Evolutionary conservation across 2,888 invertebrate genomes (phyloP).

Genomic region (Cataglyphis albicans): DNA sequence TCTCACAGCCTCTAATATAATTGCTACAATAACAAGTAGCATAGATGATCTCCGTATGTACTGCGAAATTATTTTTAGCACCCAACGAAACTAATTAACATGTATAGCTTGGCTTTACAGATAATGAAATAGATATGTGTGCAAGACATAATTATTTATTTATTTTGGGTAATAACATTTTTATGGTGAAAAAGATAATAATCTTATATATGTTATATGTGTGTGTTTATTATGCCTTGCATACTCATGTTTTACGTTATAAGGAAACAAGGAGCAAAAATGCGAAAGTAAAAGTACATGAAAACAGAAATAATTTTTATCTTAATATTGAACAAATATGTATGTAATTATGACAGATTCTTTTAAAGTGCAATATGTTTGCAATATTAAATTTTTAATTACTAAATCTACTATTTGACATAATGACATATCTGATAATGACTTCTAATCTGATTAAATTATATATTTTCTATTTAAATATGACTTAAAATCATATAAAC

Average conservation of each 20-base stretch:
- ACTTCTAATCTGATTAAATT: neutral
- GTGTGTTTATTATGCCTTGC: neutral
- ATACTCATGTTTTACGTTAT: neutral
- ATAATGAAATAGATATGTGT: neutral
- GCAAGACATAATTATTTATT: neutral
- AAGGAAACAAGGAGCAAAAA: neutral
- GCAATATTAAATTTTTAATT: neutral
- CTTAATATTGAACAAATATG: slow-evolving; percentile 2
- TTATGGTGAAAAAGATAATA: neutral
- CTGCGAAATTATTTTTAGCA: slow-evolving; percentile 74
- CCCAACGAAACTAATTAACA: slow-evolving; percentile 75
- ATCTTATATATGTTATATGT: neutral
- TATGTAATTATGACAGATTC: neutral
- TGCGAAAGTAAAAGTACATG: neutral
- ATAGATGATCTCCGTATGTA: slow-evolving; percentile 57
- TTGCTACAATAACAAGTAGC: slow-evolving; percentile 61
- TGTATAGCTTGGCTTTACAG: neutral
- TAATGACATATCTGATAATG: too few relatives aligned
- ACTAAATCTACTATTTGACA: too few relatives aligned
- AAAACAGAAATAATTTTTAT: neutral
- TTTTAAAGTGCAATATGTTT: neutral
- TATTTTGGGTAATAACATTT: slow-evolving; percentile 31
- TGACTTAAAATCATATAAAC: neutral
- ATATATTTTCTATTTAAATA: slow-evolving; percentile 13
- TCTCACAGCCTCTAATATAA: slow-evolving; percentile 76